Evolutionary conservation across 2,113 vertebrate genomes (phyloP).

Genomic region (Pelobates fuscus): DNA sequence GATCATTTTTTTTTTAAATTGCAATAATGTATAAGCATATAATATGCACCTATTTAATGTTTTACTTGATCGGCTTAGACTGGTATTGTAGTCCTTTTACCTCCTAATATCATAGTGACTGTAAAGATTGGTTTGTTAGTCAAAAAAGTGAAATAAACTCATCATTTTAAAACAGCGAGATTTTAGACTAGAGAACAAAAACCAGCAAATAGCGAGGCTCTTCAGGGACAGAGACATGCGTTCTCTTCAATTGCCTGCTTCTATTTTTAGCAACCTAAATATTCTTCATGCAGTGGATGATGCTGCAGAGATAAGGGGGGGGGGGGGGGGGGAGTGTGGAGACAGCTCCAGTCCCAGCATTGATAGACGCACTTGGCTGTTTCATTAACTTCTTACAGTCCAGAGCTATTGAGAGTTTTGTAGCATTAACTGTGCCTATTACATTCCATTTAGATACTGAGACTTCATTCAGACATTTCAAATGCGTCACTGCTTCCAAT

Average conservation of each 20-base stretch:
- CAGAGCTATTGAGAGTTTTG: neutral
- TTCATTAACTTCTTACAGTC: neutral
- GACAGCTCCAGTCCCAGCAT: neutral
- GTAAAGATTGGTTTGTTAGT: no score
- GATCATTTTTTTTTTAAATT: no score
- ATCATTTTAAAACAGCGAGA: no score
- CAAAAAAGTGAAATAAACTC: no score
- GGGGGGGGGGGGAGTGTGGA: neutral
- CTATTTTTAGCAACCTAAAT: neutral
- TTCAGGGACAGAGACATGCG: neutral
- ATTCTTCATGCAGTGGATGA: neutral
- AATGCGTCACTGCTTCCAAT: neutral
- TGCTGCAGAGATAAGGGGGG: neutral
- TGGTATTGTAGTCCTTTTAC: no score
- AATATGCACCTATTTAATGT: no score
- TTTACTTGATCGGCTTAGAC: no score
- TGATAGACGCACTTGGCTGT: neutral
- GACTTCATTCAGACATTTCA: neutral
- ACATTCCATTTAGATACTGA: neutral
- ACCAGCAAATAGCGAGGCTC: neutral
- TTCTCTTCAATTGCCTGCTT: slow-evolving; percentile 1
- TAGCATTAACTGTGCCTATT: neutral
- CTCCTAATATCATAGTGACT: no score
- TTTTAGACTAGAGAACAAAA: neutral
- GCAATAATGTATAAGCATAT: no score